These are phyloP conservation scores for Beroe forskalii DNA, from an alignment of 37 sponge, comb jelly and placozoan genomes.

Conservation along the genomic window DNA sequence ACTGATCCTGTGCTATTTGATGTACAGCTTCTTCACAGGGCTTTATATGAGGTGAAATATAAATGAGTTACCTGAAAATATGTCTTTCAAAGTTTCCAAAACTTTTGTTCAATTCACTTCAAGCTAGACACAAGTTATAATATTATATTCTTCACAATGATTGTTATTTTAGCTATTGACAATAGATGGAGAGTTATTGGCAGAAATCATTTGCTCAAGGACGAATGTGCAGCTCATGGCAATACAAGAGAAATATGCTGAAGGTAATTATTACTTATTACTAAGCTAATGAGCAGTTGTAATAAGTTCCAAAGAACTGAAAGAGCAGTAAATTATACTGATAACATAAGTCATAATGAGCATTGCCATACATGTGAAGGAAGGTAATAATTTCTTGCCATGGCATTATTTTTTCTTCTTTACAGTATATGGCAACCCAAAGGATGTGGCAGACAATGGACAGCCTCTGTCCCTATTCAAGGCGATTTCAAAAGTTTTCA, in stretches of 20 bases:
- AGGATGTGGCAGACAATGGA: conserved; percentile 17
- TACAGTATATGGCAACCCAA: conserved; percentile 7
- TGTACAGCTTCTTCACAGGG: conserved; percentile 49
- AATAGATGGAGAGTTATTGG: conserved; percentile 54
- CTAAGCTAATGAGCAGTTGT: neutral
- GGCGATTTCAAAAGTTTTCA: conserved; percentile 26
- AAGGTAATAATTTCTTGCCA: no score
- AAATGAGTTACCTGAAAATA: no score
- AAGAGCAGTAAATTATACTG: neutral
- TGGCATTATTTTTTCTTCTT: no score
- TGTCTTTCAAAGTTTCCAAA: no score
- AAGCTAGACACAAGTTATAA: no score
- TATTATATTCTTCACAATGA: no score
- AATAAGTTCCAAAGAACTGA: no score
- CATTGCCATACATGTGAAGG: no score
- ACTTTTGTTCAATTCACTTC: no score
- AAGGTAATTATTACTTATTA: conserved; percentile 20
- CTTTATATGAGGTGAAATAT: conserved; percentile 36
- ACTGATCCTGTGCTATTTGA: conserved; percentile 53
- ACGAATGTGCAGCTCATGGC: conserved; percentile 62
- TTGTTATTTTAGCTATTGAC: conserved; percentile 25
- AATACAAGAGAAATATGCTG: conserved; percentile 56
- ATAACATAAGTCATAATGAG: no score
- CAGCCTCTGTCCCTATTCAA: conserved; percentile 39
- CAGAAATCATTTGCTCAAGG: conserved; percentile 47